phyloP scores from a whole-genome alignment of 2,888 invertebrate species.

The Nemurella pictetii region DNA sequence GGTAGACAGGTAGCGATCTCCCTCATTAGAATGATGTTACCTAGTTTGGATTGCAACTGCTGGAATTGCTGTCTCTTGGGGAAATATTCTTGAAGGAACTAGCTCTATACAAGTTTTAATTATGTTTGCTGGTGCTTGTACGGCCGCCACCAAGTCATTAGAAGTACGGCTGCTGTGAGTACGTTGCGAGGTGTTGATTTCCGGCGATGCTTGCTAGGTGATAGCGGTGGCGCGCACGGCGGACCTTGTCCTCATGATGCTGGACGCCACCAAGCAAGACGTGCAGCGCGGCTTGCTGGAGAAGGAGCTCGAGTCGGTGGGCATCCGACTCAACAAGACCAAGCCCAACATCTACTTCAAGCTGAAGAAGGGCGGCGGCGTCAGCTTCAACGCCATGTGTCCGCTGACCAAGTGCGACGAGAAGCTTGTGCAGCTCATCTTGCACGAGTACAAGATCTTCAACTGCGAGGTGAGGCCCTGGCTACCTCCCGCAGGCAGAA shows the following conservation, averaged over 20 bases:
- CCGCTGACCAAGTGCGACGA: slow-evolving; percentile 91
- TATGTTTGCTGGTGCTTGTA: too few species aligned
- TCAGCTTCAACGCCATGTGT: slow-evolving; percentile 96
- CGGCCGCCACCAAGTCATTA: too few species aligned
- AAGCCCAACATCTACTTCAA: slow-evolving; percentile 99
- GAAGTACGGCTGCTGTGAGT: too few species aligned
- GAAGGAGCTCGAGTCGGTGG: slow-evolving; percentile 94
- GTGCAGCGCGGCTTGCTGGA: slow-evolving; percentile 91
- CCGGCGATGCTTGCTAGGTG: slow-evolving; percentile 60
- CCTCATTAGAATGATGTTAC: too few species aligned
- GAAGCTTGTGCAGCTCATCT: slow-evolving; percentile 95
- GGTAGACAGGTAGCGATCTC: slow-evolving; percentile 89
- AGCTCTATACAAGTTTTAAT: too few species aligned
- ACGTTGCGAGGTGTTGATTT: too few species aligned
- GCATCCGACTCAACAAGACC: slow-evolving; percentile 91
- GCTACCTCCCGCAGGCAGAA: too few species aligned
- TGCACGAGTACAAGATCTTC: slow-evolving; percentile 98
- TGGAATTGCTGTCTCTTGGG: too few species aligned
- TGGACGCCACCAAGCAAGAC: slow-evolving; percentile 98
- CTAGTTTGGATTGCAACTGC: too few species aligned
- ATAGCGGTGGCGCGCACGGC: slow-evolving; percentile 99
- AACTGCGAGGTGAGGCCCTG: slow-evolving; percentile 86
- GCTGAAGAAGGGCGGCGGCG: slow-evolving; percentile 94
- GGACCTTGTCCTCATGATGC: slow-evolving; percentile 97
- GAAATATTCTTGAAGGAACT: too few species aligned